Evolutionary conservation across 2,113 vertebrate genomes (phyloP), one percentile per base, ranked within the genome.

Genomic region (Aphyosemion australe): DNA sequence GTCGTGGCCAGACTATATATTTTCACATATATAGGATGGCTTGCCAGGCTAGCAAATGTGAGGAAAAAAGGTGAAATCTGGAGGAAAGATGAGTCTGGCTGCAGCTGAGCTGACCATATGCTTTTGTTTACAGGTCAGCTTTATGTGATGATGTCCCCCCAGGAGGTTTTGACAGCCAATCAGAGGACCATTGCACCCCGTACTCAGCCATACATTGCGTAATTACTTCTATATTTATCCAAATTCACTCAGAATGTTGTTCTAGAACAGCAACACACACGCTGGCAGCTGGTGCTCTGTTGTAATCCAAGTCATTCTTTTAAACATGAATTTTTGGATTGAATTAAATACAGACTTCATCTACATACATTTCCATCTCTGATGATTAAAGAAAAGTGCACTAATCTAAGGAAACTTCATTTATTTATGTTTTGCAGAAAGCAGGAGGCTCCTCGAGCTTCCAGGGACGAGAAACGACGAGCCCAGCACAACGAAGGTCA

Each of bases 81-180:
- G 51, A 37, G 4, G 31, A 19, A 9, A 18, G 18, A 48, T 19
- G 10, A 11, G 46, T 42, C 9, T 8, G 26, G 5, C 37, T 54
- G 31, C 31, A 18, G 31, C 18, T 6, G 45, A 50, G 15, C 65
- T 74, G 8, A 52, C 8, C 0, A 13, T 12, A 8, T 50, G 4
- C 5, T 64, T 61, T 34, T 80, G n/a, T 57, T 54, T 50, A 26
- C 81, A 98, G 96, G 96, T 54, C 96, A 97, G 69, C 94, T 98
- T 62, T 97, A 96, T 55, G 95, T 98, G 80, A 98, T 98, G 96
- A 98, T 98, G 96, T 96, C 96, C 2, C 95, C 95, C 0, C 96
- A 98, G 84, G 96, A 97, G 61, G 95, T 98, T 61, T 88, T 98
- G 68, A 94, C 94, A 0, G 93, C 94, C 12, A 91, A 92, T 51